A percentile compares a stretch with the other conserved stretches of the same genome.
These are phyloP conservation scores for Phaethornis superciliosus DNA, from an alignment of 2,113 vertebrate genomes.

Conservation along the genomic window DNA sequence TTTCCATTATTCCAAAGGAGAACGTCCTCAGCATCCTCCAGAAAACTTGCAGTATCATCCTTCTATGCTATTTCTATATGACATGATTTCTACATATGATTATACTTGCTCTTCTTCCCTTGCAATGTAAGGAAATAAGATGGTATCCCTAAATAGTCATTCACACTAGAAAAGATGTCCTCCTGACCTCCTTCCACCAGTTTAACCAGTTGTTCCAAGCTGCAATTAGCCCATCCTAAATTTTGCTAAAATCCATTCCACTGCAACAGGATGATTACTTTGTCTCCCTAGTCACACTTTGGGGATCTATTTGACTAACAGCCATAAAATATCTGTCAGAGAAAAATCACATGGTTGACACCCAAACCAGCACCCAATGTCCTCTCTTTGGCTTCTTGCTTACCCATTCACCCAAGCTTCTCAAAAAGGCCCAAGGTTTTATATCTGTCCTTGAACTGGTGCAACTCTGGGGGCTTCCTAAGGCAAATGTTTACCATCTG, in stretches of 20 bases:
- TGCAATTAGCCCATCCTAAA: neutral
- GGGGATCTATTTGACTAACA: neutral
- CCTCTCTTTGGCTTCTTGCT: neutral
- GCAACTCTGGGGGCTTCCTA: neutral
- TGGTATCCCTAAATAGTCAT: neutral
- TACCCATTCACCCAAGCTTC: fast-evolving
- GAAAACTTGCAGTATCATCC: neutral
- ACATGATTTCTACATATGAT: neutral
- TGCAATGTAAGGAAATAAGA: neutral
- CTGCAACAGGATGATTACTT: neutral
- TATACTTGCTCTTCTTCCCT: neutral
- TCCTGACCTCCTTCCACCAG: neutral
- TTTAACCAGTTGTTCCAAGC: neutral
- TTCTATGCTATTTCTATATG: neutral
- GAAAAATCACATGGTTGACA: neutral
- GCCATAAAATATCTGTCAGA: neutral
- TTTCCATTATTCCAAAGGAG: neutral
- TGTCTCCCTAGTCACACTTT: neutral
- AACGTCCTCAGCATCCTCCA: neutral
- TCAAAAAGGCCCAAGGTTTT: neutral
- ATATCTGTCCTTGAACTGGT: neutral
- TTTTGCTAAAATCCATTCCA: neutral
- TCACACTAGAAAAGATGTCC: neutral
- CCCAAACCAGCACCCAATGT: fast-evolving
- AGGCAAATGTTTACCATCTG: neutral